Evolutionary conservation across 2,113 vertebrate species (phyloP), one percentile per base, ranked within the genome.

Genomic region (Boleophthalmus pectinirostris): DNA sequence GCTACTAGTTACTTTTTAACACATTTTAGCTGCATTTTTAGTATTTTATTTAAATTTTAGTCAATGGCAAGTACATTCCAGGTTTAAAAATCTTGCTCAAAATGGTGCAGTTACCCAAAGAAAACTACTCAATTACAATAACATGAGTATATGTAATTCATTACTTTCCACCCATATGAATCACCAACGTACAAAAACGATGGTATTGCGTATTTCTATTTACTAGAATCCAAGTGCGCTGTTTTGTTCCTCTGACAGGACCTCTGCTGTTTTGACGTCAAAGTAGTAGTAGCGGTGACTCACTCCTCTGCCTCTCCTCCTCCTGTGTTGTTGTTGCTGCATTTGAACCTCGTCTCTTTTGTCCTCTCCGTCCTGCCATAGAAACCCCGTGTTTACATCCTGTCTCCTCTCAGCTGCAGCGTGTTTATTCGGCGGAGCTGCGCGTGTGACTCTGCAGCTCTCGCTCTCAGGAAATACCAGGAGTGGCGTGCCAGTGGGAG

Each of bases 401-500:
- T 65, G 68, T 81, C 47, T 75, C 68, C 63, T 82, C 79, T 85
- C 86, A 80, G 74, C 67, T 75, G 65, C 70, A n/a, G 70, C 58
- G 23, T 87, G 85, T 89, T 87, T 89, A 83, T 79, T 51, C 78
- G 80, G 23, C 25, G 21, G 68, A 72, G 82, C 68, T 81, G 81
- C 65, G 64, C 77, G 77, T 81, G 77, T 75, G 83, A 85, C 83
- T 89, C 81, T 85, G 84, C 78, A 79, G 80, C 85, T 86, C 87
- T 85, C 85, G 81, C 69, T 76, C 77, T 72, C 71, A 88, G 88
- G 88, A 89, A 90, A 90, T 91, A 74, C 87, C 86, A 85, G 20
- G 53, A 83, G 87, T 91, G 82, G 85, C 89, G 75, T 91, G 89
- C 85, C 89, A 91, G 87, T 88, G 66, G 70, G 82, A 84, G 80